Conservation (phyloP, 2,888 invertebrate genomes). For the Mesorhabditis spiculigera region DNA sequence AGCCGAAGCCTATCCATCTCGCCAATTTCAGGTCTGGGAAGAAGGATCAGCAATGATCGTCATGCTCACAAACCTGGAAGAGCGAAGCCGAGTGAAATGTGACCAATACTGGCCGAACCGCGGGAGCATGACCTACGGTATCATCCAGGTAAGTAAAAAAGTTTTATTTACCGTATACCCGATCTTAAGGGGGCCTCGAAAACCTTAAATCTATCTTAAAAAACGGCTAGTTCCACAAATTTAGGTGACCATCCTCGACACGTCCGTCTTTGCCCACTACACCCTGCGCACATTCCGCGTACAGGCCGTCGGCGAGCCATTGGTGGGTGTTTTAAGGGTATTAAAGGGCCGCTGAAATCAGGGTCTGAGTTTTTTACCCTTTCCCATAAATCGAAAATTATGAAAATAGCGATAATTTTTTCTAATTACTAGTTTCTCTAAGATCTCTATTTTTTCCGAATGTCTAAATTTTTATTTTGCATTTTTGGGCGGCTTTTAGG, state of each 20-base stretch:
- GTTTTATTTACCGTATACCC: neutral
- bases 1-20: neutral
- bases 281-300: slow-evolving; percentile 94
- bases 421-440: no score
- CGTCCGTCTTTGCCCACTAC: slow-evolving; percentile 94
- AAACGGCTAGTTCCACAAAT: neutral
- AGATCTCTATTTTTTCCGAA: no score
- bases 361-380: no score
- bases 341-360: no score
- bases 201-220: slow-evolving; percentile 6
- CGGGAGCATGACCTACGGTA: slow-evolving; percentile 89
- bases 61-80: slow-evolving; percentile 99
- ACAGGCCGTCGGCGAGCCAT: slow-evolving; percentile 60
- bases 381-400: no score
- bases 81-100: slow-evolving; percentile 80
- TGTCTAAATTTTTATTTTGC: no score
- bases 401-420: no score
- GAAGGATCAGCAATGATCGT: slow-evolving; percentile 87
- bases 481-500: no score
- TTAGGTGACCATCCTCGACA: slow-evolving; percentile 79
- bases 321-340: neutral
- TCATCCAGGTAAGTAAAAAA: slow-evolving; percentile 70
- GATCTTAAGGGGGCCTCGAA: neutral
- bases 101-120: slow-evolving; percentile 85
- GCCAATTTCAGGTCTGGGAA: slow-evolving; percentile 76